A percentile compares a stretch with the other conserved stretches of the same genome.
These are phyloP conservation scores for Silurus aristotelis DNA, from an alignment of 2,797 vertebrate genomes.

Conservation along the genomic window DNA sequence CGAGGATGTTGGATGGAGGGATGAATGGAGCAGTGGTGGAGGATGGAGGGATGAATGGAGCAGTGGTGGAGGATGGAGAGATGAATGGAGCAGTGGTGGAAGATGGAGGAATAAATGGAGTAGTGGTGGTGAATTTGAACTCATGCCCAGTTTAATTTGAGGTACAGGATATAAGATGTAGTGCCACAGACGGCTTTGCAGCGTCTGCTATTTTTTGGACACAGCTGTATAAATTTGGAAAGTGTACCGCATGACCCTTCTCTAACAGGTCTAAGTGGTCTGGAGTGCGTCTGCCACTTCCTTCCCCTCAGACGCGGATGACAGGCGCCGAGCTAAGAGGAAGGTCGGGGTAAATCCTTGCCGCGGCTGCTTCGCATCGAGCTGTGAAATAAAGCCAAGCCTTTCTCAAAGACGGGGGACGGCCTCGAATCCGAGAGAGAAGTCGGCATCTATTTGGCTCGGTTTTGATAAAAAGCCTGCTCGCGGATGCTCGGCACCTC, in stretches of 20 bases:
- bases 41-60: too few relatives aligned
- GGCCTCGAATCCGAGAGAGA: slow-evolving; percentile 1
- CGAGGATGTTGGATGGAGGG: too few relatives aligned
- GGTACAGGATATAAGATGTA: too few relatives aligned
- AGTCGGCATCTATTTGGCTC: slow-evolving; percentile 18
- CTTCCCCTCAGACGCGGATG: not conserved
- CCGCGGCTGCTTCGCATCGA: not conserved
- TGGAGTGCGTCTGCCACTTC: not conserved
- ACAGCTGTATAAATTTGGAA: slow-evolving; percentile 16
- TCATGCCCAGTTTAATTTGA: too few relatives aligned
- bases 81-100: too few relatives aligned
- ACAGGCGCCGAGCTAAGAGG: not conserved
- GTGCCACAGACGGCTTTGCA: too few relatives aligned
- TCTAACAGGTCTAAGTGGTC: slow-evolving; percentile 5
- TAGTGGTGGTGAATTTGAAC: too few relatives aligned
- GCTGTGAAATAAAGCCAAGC: slow-evolving; percentile 8
- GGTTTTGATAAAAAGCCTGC: not conserved
- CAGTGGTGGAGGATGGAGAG: too few relatives aligned
- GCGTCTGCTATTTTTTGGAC: too few relatives aligned
- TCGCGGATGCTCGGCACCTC: slow-evolving; percentile 8
- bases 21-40: too few relatives aligned
- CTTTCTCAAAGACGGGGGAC: not conserved
- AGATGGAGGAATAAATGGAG: too few relatives aligned
- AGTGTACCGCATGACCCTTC: not conserved
- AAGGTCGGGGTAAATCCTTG: slow-evolving; percentile 3